Evolutionary conservation across 2,888 invertebrate species (phyloP), one percentile per base, ranked within the genome.

Genomic region (Drosophila picticornis): DNA sequence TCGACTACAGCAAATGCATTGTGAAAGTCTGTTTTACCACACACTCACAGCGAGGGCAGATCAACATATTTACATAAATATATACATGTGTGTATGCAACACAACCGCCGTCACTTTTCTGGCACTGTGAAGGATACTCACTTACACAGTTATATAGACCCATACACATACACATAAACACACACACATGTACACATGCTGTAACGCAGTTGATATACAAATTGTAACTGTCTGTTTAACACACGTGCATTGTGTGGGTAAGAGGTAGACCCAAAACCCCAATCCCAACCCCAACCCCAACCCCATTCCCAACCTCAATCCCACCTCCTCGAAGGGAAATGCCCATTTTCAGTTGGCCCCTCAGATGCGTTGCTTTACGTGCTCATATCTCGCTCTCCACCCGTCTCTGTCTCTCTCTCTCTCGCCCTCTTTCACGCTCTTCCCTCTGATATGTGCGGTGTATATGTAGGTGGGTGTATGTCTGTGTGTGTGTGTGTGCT

Each of bases 201-300:
- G 64, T 72, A 63, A 60, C 64, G 63, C 70, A 77, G 80, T 80
- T 81, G 78, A 78, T 83, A 80, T 83, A 85, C 91, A 90, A 90
- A 90, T 89, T 90, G 91, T 87, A 84, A 90, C 88, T 88, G 87
- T 84, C 79, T 77, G 84, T 67, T 66, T 75, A 80, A 69, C 77
- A 74, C 89, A 88, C 86, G 74, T 88, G 81, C 77, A 78, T 73
- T 80, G 67, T 72, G 65, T 50, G 65, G 59, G 75, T 61, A 59
- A 29, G 53, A 48, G 64, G 11, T 43, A 65, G 40, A 63, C 52
- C 40, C 63, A n/a, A n/a, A n/a, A n/a, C n/a, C n/a, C n/a, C n/a
- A 27, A 36, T 27, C 27, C 27, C 13, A 38, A 40, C 16, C 25
- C 40, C 51, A 40, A 16, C n/a, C 7, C 27, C 56, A 29, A 34